Conservation (phyloP, 2,888 invertebrate genomes). For the Phania funesta region DNA sequence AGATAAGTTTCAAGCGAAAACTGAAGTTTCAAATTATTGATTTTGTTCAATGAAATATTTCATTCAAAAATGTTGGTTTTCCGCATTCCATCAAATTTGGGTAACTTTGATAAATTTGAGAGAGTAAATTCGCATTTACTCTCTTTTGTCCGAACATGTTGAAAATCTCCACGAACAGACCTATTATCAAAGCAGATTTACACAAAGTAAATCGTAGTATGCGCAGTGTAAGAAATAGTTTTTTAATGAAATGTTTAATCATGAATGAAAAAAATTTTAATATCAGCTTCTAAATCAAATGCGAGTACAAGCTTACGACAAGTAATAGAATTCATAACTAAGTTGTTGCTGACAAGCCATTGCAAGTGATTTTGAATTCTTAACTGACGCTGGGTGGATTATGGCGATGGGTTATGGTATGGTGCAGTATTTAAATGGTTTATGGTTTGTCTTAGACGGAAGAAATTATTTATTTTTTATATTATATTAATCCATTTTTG, state of each 20-base stretch:
- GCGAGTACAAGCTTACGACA: background rate
- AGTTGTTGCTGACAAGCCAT: constrained; percentile 28
- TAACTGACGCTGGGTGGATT: constrained; percentile 45
- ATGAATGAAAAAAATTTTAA: constrained; percentile 39
- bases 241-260: constrained; percentile 31
- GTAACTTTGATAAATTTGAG: no score
- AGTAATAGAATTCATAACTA: constrained; percentile 1
- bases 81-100: no score
- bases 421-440: no score
- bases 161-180: no score
- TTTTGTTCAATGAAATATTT: no score
- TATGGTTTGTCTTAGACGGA: no score
- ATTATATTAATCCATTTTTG: constrained; percentile 5
- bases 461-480: no score
- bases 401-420: no score
- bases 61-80: no score
- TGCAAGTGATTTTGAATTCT: constrained; percentile 19
- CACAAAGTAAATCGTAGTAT: background rate
- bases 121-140: no score
- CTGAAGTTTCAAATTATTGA: no score
- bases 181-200: background rate
- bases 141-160: background rate
- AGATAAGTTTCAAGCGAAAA: no score
- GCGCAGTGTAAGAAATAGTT: background rate
- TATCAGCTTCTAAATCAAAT: background rate